Conservation (phyloP, 2,888 invertebrate genomes). For the Tolmerus cingulatus region DNA sequence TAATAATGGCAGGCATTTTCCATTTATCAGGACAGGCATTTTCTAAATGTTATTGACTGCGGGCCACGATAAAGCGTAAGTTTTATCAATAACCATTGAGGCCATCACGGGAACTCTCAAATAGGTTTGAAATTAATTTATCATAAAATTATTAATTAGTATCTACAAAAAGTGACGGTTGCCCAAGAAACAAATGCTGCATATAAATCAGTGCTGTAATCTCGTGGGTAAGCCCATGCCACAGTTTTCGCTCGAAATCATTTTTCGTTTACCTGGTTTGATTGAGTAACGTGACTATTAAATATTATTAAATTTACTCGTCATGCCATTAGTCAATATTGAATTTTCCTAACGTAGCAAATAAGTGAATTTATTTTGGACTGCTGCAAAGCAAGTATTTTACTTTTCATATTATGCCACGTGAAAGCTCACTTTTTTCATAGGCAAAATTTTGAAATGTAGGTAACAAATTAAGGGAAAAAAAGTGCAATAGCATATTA, state of each 20-base stretch:
- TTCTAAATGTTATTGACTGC: conserved; percentile 17
- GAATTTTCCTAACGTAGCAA: background rate
- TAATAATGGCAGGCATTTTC: conserved; percentile 12
- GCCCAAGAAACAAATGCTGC: conserved; percentile 1
- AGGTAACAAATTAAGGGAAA: too few species aligned
- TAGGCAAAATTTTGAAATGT: background rate
- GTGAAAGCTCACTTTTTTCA: too few species aligned
- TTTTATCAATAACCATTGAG: background rate
- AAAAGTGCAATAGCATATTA: too few species aligned
- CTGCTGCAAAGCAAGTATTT: background rate
- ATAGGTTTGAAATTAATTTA: conserved; percentile 13
- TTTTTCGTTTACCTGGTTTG: background rate
- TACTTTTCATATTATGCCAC: background rate
- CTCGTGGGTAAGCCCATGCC: background rate
- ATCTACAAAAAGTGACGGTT: background rate
- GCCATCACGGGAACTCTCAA: background rate
- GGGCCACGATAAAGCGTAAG: background rate
- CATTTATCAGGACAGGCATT: background rate
- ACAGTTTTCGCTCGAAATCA: background rate
- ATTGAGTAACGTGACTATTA: background rate
- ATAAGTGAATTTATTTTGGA: background rate
- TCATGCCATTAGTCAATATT: background rate
- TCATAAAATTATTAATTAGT: background rate
- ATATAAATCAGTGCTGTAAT: background rate
- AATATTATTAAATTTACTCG: background rate